A percentile compares a stretch with the other conserved stretches of the same genome.
Conservation (phyloP, 2,797 vertebrate species). For the Poeciliopsis paucimaculata region DNA sequence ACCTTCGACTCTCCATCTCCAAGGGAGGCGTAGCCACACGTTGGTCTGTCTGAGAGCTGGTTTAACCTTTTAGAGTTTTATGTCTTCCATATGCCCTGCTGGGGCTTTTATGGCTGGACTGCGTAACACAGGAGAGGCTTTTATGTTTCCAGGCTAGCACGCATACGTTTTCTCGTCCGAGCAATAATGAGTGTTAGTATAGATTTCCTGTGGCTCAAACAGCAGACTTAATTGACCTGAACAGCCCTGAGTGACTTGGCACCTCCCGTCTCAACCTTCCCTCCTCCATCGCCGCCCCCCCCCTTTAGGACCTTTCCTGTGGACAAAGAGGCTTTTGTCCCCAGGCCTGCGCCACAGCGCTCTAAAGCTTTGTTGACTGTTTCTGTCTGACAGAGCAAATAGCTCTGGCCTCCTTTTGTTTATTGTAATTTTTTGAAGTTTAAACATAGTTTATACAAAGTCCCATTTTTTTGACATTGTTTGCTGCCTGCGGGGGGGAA, state of each 20-base stretch:
- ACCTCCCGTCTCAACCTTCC: conserved; percentile 71
- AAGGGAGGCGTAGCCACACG: conserved; percentile 60
- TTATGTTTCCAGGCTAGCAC: conserved; percentile 71
- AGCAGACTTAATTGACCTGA: conserved; percentile 86
- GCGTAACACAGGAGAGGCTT: conserved; percentile 65
- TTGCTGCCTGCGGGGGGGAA: conserved; percentile 61
- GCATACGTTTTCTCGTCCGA: conserved; percentile 76
- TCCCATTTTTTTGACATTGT: conserved; percentile 61
- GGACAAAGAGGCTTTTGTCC: conserved; percentile 83
- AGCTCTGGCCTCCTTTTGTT: conserved; percentile 79
- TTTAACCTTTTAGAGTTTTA: conserved; percentile 73
- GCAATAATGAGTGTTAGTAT: conserved; percentile 83
- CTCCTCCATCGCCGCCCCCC: conserved; percentile 42
- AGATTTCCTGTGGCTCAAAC: conserved; percentile 83
- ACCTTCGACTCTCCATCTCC: conserved; percentile 26
- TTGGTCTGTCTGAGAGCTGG: conserved; percentile 46
- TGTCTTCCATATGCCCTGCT: conserved; percentile 77
- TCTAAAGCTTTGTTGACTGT: conserved; percentile 82
- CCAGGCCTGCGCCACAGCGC: conserved; percentile 64
- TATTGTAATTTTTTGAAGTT: conserved; percentile 78
- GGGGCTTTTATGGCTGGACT: conserved; percentile 56
- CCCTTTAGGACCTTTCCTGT: conserved; percentile 64
- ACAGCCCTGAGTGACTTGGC: conserved; percentile 84
- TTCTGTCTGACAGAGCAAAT: conserved; percentile 81
- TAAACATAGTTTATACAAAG: conserved; percentile 82